These are phyloP conservation scores for Telmatherina bonti DNA, from an alignment of 2,797 vertebrate species.

Conservation along the genomic window DNA sequence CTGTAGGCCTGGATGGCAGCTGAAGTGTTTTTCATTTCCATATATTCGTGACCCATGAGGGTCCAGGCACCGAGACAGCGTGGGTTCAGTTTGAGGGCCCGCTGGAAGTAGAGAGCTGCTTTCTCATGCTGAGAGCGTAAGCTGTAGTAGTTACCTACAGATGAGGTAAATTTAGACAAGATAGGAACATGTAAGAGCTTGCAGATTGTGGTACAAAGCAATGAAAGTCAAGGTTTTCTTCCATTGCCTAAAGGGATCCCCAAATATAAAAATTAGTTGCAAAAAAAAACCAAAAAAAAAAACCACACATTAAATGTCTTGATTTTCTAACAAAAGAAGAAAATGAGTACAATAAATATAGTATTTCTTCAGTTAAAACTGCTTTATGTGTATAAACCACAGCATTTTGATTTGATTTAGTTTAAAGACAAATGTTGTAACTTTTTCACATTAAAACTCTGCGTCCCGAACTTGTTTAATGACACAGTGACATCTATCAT, in stretches of 20 bases:
- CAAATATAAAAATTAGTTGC: no score
- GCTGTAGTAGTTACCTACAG: slow-evolving; percentile 97
- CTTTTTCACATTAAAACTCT: no score
- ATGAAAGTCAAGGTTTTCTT: background rate
- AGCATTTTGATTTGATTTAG: background rate
- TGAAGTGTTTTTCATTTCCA: slow-evolving; percentile 99
- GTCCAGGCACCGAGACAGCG: slow-evolving; percentile 98
- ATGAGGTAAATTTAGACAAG: slow-evolving; percentile 12
- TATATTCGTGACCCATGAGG: slow-evolving; percentile 98
- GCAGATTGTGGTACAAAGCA: no score
- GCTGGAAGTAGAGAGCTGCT: slow-evolving; percentile 98
- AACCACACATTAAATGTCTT: no score
- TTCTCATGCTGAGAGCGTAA: slow-evolving; percentile 98
- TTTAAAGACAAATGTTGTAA: no score
- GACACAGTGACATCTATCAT: no score
- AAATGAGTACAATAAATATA: background rate
- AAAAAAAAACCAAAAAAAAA: no score
- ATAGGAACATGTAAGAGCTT: background rate
- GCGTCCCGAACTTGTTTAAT: no score
- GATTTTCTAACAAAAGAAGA: background rate
- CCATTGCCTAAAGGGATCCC: no score
- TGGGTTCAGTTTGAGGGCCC: slow-evolving; percentile 96
- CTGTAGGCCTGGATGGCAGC: slow-evolving; percentile 99
- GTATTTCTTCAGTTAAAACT: background rate
- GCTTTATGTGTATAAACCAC: background rate